A percentile compares a stretch with the other conserved stretches of the same genome.
These are phyloP conservation scores for Salmo trutta DNA, from an alignment of 2,797 vertebrate species.

Conservation along the genomic window DNA sequence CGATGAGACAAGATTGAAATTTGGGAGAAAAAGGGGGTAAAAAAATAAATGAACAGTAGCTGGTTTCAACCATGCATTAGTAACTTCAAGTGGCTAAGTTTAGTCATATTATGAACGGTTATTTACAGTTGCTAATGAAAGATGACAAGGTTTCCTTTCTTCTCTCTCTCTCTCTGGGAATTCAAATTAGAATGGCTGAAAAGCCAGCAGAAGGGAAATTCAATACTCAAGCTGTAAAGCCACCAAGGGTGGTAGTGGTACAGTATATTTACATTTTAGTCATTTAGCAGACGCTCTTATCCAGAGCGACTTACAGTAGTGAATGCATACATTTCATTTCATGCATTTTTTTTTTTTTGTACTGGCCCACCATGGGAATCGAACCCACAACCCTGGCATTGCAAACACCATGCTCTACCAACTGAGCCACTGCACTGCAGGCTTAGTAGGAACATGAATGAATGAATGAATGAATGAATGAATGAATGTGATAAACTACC, in stretches of 20 bases:
- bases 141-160: constrained; percentile 20
- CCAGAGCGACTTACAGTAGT: no score
- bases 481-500: constrained; percentile 1
- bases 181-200: constrained; percentile 6
- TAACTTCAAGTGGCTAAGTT: constrained; percentile 43
- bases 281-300: no score
- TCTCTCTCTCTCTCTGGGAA: not conserved
- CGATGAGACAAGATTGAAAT: no score
- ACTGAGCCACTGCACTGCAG: not conserved
- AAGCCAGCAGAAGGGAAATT: constrained; percentile 16
- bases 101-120: constrained; percentile 48
- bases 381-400: no score
- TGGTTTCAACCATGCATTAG: constrained; percentile 47
- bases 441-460: constrained; percentile 3
- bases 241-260: not conserved
- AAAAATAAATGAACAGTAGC: constrained; percentile 35
- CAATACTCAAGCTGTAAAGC: not conserved
- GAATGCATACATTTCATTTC: no score
- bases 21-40: no score
- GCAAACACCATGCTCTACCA: no score
- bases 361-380: no score
- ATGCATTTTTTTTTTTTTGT: no score
- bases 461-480: not conserved
- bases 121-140: constrained; percentile 43
- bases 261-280: not conserved